phyloP scores from a whole-genome alignment of 2,113 vertebrate genomes.

The Rhinogobius similis region DNA sequence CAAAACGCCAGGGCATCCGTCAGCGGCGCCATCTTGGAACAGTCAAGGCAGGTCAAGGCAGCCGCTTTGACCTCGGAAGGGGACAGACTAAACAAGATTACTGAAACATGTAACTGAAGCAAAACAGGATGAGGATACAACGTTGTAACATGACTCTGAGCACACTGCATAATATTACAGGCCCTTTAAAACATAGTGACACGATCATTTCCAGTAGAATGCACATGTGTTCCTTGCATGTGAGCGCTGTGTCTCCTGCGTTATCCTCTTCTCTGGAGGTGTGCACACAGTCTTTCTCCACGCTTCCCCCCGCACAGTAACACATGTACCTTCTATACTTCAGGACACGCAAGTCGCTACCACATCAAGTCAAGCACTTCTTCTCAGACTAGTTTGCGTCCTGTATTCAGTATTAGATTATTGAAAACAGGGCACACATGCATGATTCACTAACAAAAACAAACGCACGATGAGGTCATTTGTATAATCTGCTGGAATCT shows the following conservation, averaged over 20 bases:
- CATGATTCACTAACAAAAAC: slow-evolving; percentile 9
- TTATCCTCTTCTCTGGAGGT: no score
- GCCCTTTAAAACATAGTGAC: no score
- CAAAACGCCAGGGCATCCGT: no score
- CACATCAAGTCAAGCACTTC: neutral
- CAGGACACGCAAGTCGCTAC: slow-evolving; percentile 19
- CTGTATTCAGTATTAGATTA: neutral
- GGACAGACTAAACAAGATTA: no score
- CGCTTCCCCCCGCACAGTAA: slow-evolving; percentile 33
- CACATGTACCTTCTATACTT: slow-evolving; percentile 33
- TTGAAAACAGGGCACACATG: neutral
- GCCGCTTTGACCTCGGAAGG: no score
- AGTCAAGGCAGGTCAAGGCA: no score
- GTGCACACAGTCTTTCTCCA: slow-evolving; percentile 21
- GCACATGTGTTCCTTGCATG: slow-evolving; percentile 29
- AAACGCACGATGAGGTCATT: slow-evolving; percentile 60
- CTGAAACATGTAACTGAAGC: no score
- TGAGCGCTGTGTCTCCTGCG: no score
- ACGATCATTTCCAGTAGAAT: neutral
- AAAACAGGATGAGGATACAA: no score
- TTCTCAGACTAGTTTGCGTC: neutral
- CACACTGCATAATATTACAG: no score
- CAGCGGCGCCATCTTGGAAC: no score
- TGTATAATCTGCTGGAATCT: slow-evolving; percentile 71
- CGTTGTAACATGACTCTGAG: no score